Conservation (phyloP, 2,113 vertebrate genomes). For the Lanius ludovicianus region DNA sequence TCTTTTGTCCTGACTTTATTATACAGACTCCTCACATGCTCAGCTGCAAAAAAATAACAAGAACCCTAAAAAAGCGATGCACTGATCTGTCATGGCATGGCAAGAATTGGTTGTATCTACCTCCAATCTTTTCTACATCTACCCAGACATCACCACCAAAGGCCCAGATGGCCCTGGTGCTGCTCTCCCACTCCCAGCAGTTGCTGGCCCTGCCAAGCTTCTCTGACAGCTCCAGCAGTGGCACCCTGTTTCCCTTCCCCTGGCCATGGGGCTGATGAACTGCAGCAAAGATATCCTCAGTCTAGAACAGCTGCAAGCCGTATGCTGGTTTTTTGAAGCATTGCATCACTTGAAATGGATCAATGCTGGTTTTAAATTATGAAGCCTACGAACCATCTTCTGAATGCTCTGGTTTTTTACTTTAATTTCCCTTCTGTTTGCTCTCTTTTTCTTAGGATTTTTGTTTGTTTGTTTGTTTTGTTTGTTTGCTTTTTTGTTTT, state of each 20-base stretch:
- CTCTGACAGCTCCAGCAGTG: background rate
- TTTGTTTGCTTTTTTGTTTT: background rate
- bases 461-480: too few relatives aligned
- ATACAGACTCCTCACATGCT: background rate
- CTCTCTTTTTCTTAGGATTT: background rate
- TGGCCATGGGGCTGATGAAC: background rate
- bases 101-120: background rate
- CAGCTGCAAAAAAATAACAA: background rate
- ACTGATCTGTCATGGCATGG: background rate
- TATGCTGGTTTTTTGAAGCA: background rate
- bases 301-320: background rate
- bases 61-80: background rate
- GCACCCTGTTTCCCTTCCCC: background rate
- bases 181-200: background rate
- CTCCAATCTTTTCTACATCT: background rate
- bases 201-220: background rate
- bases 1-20: background rate
- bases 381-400: background rate
- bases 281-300: background rate
- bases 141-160: background rate
- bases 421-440: background rate
- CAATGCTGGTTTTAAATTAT: background rate
- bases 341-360: background rate
- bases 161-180: accelerated
- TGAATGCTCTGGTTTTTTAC: background rate